Base-by-base conservation (phyloP, 2,113 vertebrate genomes). In the Notarius lentiginosus region DNA sequence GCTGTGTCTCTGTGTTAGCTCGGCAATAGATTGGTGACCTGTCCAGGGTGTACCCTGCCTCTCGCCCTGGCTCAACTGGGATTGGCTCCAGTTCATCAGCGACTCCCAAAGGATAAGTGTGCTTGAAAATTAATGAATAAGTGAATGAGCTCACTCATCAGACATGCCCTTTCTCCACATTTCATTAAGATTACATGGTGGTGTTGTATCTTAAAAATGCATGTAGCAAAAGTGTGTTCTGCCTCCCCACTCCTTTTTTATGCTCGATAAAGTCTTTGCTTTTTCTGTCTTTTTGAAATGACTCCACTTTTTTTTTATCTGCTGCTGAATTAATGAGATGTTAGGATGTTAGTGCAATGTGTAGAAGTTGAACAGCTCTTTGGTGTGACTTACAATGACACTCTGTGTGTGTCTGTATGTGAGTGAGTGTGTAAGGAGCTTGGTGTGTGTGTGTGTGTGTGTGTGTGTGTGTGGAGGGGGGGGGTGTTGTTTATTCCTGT, bases 401-500 rank as follows among this genome's bases (percentile, higher is more conserved):
- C 55, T 47, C 49, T 30, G 55, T 17, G 76, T 30, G 66, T 55
- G 41, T 65, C 18, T 65, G n/a, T 65, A n/a, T 47, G 60, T 51
- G 77, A 60, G 79, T 55, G 49, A 76, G 79, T 79, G 41, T n/a
- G 22, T 87, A 79, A 47, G 24, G 17, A n/a, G 22, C 9, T 88
- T 15, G 15, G 58, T 1, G 55, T 56, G 55, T 56, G 55, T 53
- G 7, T 11, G 2, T 55, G 5, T 18, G n/a, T 61, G 17, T 8
- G 34, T 65, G 49, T 55, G 5, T 18, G n/a, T 61, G 17, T 8
- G 34, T 65, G 49, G n/a, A n/a, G n/a, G 55, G 63, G 58, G 79
- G 7, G 51, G 61, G 63, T 58, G 22, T 92, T 91, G 92, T 89
- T 84, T 85, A 76, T 89, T 58, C 76, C 82, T 91, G 89, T 92